Conservation (phyloP, 2,797 vertebrate species). For the Eulemur coronatus region DNA sequence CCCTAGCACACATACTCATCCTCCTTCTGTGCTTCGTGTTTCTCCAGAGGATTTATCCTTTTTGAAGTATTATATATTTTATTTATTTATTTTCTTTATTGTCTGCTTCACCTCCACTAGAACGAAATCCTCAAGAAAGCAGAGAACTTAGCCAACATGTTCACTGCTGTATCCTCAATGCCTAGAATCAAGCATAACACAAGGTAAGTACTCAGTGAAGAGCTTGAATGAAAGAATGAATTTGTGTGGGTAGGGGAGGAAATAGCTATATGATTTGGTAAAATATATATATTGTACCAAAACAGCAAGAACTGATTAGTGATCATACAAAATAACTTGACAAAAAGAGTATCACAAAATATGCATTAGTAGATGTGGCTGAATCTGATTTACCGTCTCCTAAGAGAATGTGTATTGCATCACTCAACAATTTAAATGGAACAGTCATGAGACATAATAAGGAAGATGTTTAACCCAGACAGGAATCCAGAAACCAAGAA, state of each 20-base stretch:
- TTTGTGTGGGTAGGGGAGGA: background rate
- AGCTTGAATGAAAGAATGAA: background rate
- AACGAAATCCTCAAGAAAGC: background rate
- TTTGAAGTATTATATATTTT: background rate
- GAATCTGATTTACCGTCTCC: background rate
- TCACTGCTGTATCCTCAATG: background rate
- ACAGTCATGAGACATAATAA: background rate
- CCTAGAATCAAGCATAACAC: background rate
- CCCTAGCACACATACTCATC: background rate
- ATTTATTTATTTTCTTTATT: background rate
- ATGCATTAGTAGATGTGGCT: background rate
- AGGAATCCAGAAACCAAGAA: conserved; percentile 1
- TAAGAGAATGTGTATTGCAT: background rate
- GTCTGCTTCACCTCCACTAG: background rate
- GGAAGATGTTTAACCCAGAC: background rate
- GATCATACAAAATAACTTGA: background rate
- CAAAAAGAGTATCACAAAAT: background rate
- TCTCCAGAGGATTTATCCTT: background rate
- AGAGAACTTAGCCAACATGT: background rate
- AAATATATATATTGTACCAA: background rate
- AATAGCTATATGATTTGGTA: background rate
- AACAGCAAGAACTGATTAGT: background rate
- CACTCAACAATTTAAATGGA: background rate
- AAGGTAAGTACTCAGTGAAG: background rate
- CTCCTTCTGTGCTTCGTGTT: background rate